These are phyloP conservation scores for Podiceps cristatus DNA, from an alignment of 2,113 vertebrate species.

Conservation along the genomic window DNA sequence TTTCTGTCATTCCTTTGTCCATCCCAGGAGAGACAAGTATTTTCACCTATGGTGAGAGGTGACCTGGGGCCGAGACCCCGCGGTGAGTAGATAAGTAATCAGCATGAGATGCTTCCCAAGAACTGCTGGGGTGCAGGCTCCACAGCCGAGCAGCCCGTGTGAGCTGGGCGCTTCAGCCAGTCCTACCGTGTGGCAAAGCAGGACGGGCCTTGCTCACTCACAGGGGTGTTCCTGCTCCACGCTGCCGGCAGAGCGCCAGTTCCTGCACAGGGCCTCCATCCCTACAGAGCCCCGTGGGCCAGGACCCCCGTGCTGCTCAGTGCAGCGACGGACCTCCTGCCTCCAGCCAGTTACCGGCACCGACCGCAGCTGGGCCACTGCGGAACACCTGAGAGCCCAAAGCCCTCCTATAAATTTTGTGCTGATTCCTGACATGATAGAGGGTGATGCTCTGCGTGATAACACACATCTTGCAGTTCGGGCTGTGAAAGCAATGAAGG, in stretches of 20 bases:
- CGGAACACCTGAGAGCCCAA: neutral
- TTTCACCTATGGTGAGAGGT: neutral
- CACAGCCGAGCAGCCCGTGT: neutral
- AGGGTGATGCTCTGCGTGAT: neutral
- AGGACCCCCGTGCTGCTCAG: rapidly evolving
- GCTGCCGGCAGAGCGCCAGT: neutral
- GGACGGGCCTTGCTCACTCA: neutral
- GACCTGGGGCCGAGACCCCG: neutral
- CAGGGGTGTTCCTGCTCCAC: rapidly evolving
- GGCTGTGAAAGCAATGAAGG: neutral
- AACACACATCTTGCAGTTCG: neutral
- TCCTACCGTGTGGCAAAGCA: rapidly evolving
- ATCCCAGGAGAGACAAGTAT: neutral
- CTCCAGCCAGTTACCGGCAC: neutral
- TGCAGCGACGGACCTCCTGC: neutral
- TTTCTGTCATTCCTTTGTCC: neutral
- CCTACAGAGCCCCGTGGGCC: too few relatives aligned
- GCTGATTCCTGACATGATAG: neutral
- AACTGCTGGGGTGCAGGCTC: neutral
- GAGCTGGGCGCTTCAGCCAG: too few relatives aligned
- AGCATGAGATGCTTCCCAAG: neutral
- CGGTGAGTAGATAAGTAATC: neutral
- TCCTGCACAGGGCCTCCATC: neutral
- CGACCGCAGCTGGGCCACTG: rapidly evolving
- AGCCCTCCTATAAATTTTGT: neutral